A percentile compares a stretch with the other conserved stretches of the same genome.
These are phyloP conservation scores for Aphyosemion australe DNA, from an alignment of 2,113 vertebrate species.

Conservation along the genomic window DNA sequence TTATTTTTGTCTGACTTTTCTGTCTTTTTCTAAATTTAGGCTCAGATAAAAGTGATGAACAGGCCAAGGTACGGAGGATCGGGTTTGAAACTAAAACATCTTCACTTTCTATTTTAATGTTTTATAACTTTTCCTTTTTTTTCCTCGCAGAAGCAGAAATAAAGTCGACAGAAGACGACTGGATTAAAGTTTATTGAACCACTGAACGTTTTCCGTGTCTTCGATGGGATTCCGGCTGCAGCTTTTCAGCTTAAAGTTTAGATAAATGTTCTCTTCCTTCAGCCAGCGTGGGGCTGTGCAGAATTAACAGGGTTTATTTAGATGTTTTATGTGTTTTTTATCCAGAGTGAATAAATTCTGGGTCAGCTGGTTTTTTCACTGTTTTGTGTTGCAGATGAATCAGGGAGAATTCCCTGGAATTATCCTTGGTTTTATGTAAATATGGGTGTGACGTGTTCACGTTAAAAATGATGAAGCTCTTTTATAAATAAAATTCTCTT, in stretches of 20 bases:
- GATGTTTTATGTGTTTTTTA: not conserved
- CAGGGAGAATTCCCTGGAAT: not conserved
- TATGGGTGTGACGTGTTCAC: not conserved
- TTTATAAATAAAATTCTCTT: not conserved
- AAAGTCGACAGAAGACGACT: constrained; percentile 26
- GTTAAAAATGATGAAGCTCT: not conserved
- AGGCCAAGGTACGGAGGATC: constrained; percentile 61
- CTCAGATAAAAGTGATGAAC: constrained; percentile 34
- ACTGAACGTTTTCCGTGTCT: not conserved
- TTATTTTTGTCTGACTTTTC: not conserved
- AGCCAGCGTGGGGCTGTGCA: not conserved
- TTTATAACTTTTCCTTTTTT: not conserved
- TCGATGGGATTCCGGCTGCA: not conserved
- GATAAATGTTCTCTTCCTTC: not conserved
- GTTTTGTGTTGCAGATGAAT: not conserved
- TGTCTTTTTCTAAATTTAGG: constrained; percentile 37
- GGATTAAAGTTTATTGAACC: not conserved
- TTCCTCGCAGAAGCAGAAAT: constrained; percentile 69
- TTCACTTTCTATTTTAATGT: not conserved
- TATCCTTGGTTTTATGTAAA: not conserved
- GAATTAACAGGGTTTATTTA: not conserved
- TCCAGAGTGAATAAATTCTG: not conserved
- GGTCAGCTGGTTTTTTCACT: not conserved
- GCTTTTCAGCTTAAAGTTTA: not conserved
- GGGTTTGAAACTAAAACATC: too few relatives aligned